Percentiles rank a stretch among this genome's conserved stretches.
Conservation (phyloP, 2,113 vertebrate genomes). For the Sapajus apella region DNA sequence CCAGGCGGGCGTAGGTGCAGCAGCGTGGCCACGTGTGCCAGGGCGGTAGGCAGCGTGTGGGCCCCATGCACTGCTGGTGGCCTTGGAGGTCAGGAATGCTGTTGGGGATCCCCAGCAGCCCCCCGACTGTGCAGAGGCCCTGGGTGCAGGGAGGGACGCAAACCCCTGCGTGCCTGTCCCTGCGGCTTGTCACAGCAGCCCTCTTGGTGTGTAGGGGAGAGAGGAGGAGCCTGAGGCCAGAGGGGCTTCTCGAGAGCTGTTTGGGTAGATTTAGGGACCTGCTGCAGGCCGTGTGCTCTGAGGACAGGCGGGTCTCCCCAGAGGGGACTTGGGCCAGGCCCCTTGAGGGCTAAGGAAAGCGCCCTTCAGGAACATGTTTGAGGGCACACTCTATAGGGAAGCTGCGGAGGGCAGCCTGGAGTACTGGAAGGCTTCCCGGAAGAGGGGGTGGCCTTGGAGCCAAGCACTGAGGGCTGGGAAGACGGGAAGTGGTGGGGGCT, state of each 20-base stretch:
- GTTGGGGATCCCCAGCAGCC: not conserved
- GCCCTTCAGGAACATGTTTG: not conserved
- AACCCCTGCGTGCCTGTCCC: too few species aligned
- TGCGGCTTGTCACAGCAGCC: not conserved
- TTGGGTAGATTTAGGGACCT: not conserved
- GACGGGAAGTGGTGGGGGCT: not conserved
- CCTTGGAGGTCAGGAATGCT: not conserved
- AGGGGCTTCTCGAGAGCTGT: not conserved
- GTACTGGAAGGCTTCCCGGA: conserved; percentile 36
- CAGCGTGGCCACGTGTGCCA: not conserved
- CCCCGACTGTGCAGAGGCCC: not conserved
- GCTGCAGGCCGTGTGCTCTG: not conserved
- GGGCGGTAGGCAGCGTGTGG: not conserved
- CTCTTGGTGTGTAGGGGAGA: not conserved
- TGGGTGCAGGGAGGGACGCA: not conserved
- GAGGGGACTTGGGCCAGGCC: not conserved
- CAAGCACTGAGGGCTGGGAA: not conserved
- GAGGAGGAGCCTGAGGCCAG: not conserved
- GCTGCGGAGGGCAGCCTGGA: not conserved
- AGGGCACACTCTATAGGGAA: not conserved
- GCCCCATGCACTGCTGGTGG: not conserved
- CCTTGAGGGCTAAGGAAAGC: not conserved
- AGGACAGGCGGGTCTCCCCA: not conserved
- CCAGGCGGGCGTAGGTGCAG: conserved; percentile 65
- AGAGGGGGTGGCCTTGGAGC: not conserved